Evolutionary conservation across 2,113 vertebrate species (phyloP), one percentile per base, ranked within the genome.

Genomic region (Pholis gunnellus): DNA sequence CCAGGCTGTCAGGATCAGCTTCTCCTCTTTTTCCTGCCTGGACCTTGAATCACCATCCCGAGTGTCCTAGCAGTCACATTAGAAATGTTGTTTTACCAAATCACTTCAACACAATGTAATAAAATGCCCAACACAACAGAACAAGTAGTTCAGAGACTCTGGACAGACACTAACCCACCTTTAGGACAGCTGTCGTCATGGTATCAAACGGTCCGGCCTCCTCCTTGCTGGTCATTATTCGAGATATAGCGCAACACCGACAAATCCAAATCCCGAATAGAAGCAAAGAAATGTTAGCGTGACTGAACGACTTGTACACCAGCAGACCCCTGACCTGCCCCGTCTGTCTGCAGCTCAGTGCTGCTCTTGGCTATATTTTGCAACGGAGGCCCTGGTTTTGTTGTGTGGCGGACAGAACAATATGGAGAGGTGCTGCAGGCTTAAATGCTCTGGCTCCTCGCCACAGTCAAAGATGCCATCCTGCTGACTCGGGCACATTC

Each of bases 1-100:
- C 96, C 97, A 97, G 64, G 96, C 95, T 18, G 87, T 94, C 70
- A 97, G 94, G 67, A 96, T 95, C 61, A 91, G 89, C 52, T 95
- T 94, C 78, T 96, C 96, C 68, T 97, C 96, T 66, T 93, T 92
- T 11, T 96, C 92, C 42, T 92, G 85, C 79, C 93, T 94, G 44
- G 89, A 89, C 74, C 86, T 93, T n/a, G 87, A 91, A 76, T 93
- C 93, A 27, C 84, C 79, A 85, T 93, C 94, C 75, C 86, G 93
- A 73, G 91, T 89, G 54, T 91, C 92, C 95, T 96, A 38, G n/a
- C 71, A 56, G 52, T 14, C 44, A 71, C 2, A 71, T 52, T 67
- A 63, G 2, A 40, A 59, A 48, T 60, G 31, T 50, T 18, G 2
- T 65, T 73, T 79, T 1, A 72, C 36, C 25, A 60, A 50, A 34